These are phyloP conservation scores for Linyphia triangularis DNA, from an alignment of 2,888 invertebrate species.

Conservation along the genomic window DNA sequence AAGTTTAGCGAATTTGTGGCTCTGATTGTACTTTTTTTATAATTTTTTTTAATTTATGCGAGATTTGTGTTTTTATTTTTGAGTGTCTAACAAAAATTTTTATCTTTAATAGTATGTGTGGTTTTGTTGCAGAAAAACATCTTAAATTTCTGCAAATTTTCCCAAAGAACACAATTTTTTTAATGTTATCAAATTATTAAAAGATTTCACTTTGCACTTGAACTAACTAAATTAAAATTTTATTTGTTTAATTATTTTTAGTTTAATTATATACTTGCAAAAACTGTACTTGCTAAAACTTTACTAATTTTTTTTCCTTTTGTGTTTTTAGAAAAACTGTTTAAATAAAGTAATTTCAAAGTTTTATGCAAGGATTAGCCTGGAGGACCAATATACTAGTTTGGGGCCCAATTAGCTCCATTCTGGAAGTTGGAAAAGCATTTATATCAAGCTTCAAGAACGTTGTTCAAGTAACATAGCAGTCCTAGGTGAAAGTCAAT, in stretches of 20 bases:
- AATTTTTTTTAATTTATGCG: no score
- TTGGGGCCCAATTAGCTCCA: conserved; percentile 37
- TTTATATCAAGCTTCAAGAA: conserved; percentile 19
- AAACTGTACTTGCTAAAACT: background rate
- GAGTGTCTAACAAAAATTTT: no score
- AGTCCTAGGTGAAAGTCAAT: background rate
- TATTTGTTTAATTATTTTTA: background rate
- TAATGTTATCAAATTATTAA: background rate
- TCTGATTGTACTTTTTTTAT: no score
- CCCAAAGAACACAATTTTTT: background rate
- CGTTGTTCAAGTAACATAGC: background rate
- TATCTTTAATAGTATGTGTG: no score
- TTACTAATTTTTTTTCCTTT: background rate
- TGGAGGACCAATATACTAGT: background rate
- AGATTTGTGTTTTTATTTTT: no score
- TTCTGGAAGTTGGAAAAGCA: conserved; percentile 7
- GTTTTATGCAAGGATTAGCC: conserved; percentile 52
- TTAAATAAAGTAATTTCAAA: conserved; percentile 11
- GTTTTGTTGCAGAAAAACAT: no score
- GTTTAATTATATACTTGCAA: background rate
- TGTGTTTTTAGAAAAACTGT: conserved; percentile 34
- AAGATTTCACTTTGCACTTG: no score
- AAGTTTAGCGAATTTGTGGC: no score
- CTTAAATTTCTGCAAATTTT: no score
- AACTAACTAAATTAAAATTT: no score